Evolutionary conservation across 2,888 invertebrate species (phyloP), one percentile per base, ranked within the genome.

Genomic region (Agrotis segetum): DNA sequence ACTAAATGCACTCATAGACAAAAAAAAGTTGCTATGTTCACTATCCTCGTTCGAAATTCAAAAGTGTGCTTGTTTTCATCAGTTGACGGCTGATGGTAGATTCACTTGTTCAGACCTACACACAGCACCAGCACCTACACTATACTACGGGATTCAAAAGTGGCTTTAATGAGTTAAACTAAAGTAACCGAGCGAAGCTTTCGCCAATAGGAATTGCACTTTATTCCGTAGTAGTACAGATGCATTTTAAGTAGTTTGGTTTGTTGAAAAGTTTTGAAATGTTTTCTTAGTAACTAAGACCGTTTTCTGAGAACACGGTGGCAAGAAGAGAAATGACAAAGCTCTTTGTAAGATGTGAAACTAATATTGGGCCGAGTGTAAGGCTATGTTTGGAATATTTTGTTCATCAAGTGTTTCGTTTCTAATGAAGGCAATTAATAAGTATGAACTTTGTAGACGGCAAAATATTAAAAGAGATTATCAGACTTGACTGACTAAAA

Each of bases 51-150:
- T n/a, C n/a, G n/a, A n/a, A n/a, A n/a, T n/a, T n/a, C n/a, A n/a
- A n/a, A n/a, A 87, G 89, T 88, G 88, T 90, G 83, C 88, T 90
- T 89, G 89, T 91, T 88, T 89, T 88, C 81, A 84, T 76, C 85
- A 85, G 88, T 89, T 89, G 88, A 90, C 88, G 85, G 87, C 80
- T 83, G 85, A 89, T 89, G 88, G 87, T 84, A 79, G 83, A 86
- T 85, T 84, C 74, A 72, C 64, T 69, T 70, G 49, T 68, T 68
- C 71, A 71, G 46, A 24, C 24, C 24, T 24, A 24, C 24, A 24
- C 2, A 24, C 24, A 24, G 24, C 24, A 24, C 24, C 24, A 77
- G 59, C 29, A 68, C 69, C 73, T 67, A 76, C 62, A 82, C 65
- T 82, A 71, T 69, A 24, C 24, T 77, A 83, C 75, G 61, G 71